Conservation (phyloP, 2,797 vertebrate genomes). For the Paguma larvata region DNA sequence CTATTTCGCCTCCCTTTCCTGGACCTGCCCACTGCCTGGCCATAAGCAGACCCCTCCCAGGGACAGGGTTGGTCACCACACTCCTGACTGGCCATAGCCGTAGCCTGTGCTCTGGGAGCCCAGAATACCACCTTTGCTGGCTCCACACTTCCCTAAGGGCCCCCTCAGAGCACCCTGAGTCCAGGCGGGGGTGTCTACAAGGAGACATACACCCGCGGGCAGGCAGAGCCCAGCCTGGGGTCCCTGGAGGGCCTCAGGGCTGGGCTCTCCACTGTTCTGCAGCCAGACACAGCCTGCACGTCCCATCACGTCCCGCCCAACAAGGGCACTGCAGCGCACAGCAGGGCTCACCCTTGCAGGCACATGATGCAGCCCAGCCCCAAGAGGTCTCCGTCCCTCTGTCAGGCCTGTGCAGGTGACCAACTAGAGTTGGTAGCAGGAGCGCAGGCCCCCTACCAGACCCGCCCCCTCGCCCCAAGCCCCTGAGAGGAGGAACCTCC, state of each 20-base stretch:
- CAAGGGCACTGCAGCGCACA: neutral
- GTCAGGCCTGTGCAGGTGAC: neutral
- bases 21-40: neutral
- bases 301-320: accelerated
- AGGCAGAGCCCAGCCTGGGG: neutral
- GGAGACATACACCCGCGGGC: neutral
- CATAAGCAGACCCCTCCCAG: neutral
- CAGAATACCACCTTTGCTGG: neutral
- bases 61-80: neutral
- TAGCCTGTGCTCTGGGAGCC: neutral
- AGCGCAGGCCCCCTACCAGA: neutral
- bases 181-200: neutral
- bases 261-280: neutral
- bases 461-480: neutral
- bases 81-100: neutral
- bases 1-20: neutral
- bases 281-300: neutral
- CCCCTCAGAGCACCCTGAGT: neutral
- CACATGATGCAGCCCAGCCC: neutral
- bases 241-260: neutral
- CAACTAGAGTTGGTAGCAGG: neutral
- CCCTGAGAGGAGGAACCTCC: neutral
- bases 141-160: neutral
- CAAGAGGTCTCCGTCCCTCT: neutral
- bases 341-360: neutral